Evolutionary conservation across 2,797 vertebrate genomes (phyloP), one percentile per base, ranked within the genome.

Genomic region (Schizopygopsis pylzovi): DNA sequence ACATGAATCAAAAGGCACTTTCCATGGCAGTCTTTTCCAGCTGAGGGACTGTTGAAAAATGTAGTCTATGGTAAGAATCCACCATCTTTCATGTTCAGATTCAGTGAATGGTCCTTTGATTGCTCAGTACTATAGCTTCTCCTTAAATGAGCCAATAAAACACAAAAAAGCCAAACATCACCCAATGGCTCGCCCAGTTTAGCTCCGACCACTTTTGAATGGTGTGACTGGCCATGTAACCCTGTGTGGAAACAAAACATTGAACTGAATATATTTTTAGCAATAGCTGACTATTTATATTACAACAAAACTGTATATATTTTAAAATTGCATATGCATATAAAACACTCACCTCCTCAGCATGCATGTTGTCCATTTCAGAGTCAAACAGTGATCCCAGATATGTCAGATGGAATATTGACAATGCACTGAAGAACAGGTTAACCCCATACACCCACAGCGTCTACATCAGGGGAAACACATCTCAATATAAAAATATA

Each of bases 191-290:
- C 2, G 97, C 95, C 97, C 97, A 98, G 95, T 94, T 94, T 87
- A 98, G 94, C 73, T 98, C 97, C 0, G 97, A 98, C 98, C 98
- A 99, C 88, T 96, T 97, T 89, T 95, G 95, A 90, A 98, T 93
- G 81, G 97, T 99, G 91, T 98, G 96, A 86, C 94, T 90, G 90
- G 97, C 97, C 54, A 96, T 88, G 0, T 97, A 97, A 43, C 97
- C 97, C 97, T 98, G 91, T 33, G 86, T 86, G 82, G 43, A 82
- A 67, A 71, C 73, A 52, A 81, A n/a, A 43, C 18, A 63, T 70
- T 41, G 0, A 20, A 72, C 33, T 45, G 16, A 18, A 45, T 63
- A 28, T 5, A 39, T 39, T 54, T 76, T 54, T 65, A 47, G 56
- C 33, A 67, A 61, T n/a, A 8, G 22, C 20, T 43, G 10, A 18